Evolutionary conservation across 2,797 vertebrate genomes (phyloP).

Genomic region (Chiloscyllium punctatum): DNA sequence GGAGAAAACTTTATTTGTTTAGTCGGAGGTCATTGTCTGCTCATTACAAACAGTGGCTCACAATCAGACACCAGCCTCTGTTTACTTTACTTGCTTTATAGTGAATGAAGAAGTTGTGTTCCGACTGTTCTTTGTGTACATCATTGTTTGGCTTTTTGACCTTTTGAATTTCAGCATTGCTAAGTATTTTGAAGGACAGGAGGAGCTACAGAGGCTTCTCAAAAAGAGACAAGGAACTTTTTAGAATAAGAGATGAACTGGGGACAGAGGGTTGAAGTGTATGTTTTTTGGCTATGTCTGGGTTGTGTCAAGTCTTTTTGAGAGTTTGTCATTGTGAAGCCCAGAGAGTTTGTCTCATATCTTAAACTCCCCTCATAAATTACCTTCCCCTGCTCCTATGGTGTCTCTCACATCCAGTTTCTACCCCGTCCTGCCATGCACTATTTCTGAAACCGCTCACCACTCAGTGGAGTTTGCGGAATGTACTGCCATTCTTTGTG

Average conservation of each 20-base stretch:
- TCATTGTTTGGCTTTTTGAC: slow-evolving; percentile 22
- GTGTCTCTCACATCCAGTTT: too few relatives aligned
- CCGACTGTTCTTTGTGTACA: slow-evolving; percentile 39
- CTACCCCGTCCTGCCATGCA: too few relatives aligned
- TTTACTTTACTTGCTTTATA: slow-evolving; percentile 51
- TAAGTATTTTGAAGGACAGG: not conserved
- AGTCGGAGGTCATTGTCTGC: slow-evolving; percentile 51
- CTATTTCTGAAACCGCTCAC: too few relatives aligned
- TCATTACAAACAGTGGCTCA: slow-evolving; percentile 50
- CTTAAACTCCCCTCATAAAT: too few relatives aligned
- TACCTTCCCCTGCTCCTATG: too few relatives aligned
- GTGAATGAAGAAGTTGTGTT: slow-evolving; percentile 44
- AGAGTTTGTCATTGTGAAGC: too few relatives aligned
- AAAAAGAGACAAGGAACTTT: slow-evolving; percentile 3
- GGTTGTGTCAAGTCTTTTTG: too few relatives aligned
- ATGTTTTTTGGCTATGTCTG: too few relatives aligned
- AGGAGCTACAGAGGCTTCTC: not conserved
- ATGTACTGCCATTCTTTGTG: too few relatives aligned
- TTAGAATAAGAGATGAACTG: not conserved
- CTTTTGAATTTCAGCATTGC: slow-evolving; percentile 3
- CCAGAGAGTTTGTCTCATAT: too few relatives aligned
- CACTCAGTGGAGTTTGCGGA: too few relatives aligned
- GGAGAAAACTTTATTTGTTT: slow-evolving; percentile 53
- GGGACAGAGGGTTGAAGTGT: not conserved
- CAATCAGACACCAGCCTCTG: slow-evolving; percentile 50